These are phyloP conservation scores for Amniataba percoides DNA, from an alignment of 2,797 vertebrate species.

Conservation along the genomic window DNA sequence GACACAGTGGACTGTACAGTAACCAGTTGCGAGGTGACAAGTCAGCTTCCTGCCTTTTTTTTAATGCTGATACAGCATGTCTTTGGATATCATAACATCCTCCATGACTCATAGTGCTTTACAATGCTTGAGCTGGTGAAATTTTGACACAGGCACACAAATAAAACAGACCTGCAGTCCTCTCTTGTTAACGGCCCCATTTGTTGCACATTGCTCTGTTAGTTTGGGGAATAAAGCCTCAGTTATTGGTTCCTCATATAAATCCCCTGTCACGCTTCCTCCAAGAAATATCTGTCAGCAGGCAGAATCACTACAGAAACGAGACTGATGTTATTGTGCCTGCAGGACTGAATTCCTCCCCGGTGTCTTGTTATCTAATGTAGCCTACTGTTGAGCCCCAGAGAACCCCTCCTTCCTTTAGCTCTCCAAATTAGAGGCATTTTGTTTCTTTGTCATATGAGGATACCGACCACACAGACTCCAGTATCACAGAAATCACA, in stretches of 20 bases:
- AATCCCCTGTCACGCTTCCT: background rate
- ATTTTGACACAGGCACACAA: background rate
- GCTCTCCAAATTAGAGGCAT: background rate
- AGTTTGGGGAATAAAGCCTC: background rate
- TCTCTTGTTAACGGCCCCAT: background rate
- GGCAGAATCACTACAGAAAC: background rate
- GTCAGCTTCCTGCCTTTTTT: background rate
- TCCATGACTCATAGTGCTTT: background rate
- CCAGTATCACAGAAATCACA: background rate
- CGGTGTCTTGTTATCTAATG: background rate
- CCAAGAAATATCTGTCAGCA: background rate
- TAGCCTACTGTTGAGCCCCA: background rate
- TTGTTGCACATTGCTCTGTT: background rate
- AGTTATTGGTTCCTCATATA: background rate
- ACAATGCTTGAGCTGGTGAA: background rate
- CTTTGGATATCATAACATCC: background rate
- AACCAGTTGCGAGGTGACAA: background rate
- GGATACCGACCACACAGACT: background rate
- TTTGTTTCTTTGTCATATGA: constrained; percentile 4
- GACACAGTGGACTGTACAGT: background rate
- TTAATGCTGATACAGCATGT: background rate
- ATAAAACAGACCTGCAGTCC: background rate
- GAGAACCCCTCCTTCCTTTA: background rate
- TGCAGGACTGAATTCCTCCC: background rate
- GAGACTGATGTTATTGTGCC: background rate